These are phyloP conservation scores for Dolichomitus sp. DNA, from an alignment of 2,888 invertebrate genomes.

Conservation along the genomic window DNA sequence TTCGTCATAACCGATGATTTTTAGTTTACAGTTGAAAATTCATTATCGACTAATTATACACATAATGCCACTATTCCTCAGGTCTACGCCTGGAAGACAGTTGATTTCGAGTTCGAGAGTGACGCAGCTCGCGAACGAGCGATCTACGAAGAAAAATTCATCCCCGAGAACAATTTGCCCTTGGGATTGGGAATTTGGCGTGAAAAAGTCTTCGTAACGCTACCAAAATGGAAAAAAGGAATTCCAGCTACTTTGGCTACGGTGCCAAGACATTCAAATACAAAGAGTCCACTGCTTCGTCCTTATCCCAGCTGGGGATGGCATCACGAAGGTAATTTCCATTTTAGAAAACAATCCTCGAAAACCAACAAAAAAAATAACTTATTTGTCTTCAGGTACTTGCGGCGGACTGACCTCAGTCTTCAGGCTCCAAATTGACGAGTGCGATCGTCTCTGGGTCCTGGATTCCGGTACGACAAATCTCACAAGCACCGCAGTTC, in stretches of 20 bases:
- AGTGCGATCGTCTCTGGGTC: slow-evolving; percentile 93
- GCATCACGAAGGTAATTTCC: slow-evolving; percentile 88
- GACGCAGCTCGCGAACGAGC: slow-evolving; percentile 88
- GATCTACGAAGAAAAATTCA: slow-evolving; percentile 88
- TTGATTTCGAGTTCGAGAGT: slow-evolving; percentile 92
- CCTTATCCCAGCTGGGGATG: slow-evolving; percentile 93
- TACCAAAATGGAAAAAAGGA: slow-evolving; percentile 93
- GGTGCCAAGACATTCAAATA: slow-evolving; percentile 88
- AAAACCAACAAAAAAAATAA: not conserved
- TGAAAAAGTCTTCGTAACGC: slow-evolving; percentile 91
- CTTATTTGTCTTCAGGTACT: slow-evolving; percentile 83
- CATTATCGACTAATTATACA: slow-evolving; percentile 20
- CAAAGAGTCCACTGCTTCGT: slow-evolving; percentile 88
- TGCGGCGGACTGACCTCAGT: slow-evolving; percentile 92
- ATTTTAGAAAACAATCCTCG: not conserved
- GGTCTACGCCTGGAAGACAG: slow-evolving; percentile 91
- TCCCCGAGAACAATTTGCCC: slow-evolving; percentile 92
- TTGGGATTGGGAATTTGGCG: slow-evolving; percentile 91
- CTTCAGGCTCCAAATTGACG: slow-evolving; percentile 91
- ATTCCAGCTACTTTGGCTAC: slow-evolving; percentile 92
- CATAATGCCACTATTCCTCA: slow-evolving; percentile 68
- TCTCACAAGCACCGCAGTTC: slow-evolving; percentile 89
- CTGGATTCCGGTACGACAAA: slow-evolving; percentile 93
- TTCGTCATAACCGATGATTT: not conserved
- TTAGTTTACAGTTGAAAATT: not conserved